Conservation (phyloP, 2,113 vertebrate species). For the Sceloporus tristichus region DNA sequence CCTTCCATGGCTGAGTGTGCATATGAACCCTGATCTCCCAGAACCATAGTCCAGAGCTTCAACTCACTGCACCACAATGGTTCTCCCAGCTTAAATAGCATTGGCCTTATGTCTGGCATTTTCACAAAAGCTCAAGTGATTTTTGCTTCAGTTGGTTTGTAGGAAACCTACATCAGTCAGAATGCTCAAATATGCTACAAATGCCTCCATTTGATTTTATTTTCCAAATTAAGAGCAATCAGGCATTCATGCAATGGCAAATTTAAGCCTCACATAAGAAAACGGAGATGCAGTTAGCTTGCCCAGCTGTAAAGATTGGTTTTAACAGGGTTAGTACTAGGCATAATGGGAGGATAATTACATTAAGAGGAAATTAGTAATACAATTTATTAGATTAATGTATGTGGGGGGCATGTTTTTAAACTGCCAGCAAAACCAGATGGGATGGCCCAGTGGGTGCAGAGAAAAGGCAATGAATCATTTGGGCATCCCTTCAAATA, state of each 20-base stretch:
- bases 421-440: neutral
- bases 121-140: neutral
- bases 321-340: conserved; percentile 8
- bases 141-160: conserved; percentile 1
- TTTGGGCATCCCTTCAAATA: neutral
- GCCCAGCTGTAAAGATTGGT: neutral
- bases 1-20: no score
- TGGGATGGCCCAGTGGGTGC: neutral
- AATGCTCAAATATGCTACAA: neutral
- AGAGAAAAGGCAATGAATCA: neutral
- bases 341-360: neutral
- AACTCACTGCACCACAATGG: neutral
- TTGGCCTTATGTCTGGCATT: neutral
- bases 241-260: conserved; percentile 5
- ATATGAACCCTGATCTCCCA: no score
- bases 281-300: neutral
- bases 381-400: neutral
- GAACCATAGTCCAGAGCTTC: neutral
- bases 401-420: neutral
- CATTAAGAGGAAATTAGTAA: neutral
- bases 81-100: neutral
- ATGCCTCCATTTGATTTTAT: neutral
- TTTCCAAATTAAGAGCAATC: neutral
- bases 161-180: neutral
- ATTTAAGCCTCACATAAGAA: neutral